Evolutionary conservation across 92 coral and sea anemone genomes (phyloP).

Genomic region (Plumapathes pennacea): DNA sequence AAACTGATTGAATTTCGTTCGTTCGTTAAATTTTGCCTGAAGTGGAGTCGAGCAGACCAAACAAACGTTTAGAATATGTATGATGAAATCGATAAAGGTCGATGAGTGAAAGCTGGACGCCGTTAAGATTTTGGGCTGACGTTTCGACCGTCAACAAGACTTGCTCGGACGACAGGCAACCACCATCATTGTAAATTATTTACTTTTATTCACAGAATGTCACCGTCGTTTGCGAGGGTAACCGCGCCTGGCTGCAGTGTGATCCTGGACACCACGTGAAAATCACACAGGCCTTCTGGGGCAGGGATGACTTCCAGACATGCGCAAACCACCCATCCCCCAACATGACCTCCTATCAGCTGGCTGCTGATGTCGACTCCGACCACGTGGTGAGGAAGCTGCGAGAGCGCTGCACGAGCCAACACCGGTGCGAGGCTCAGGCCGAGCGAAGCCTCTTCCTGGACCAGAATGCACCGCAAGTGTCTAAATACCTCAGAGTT

Average conservation of each 20-base stretch:
- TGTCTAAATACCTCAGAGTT: slow-evolving; percentile 70
- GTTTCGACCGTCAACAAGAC: too few species aligned
- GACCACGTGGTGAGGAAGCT: slow-evolving; percentile 61
- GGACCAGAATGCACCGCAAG: slow-evolving; percentile 49
- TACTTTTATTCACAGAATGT: slow-evolving; percentile 43
- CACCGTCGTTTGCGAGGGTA: slow-evolving; percentile 77
- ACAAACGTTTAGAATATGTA: too few species aligned
- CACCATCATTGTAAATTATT: neutral
- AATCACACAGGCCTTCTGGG: slow-evolving; percentile 89
- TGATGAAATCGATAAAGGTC: too few species aligned
- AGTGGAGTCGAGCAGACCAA: too few species aligned
- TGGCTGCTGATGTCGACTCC: slow-evolving; percentile 55
- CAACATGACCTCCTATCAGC: slow-evolving; percentile 44
- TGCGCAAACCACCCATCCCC: slow-evolving; percentile 64
- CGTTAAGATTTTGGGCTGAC: too few species aligned
- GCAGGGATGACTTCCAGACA: slow-evolving; percentile 71
- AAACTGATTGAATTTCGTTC: too few species aligned
- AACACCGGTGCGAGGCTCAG: slow-evolving; percentile 55
- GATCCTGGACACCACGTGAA: slow-evolving; percentile 58
- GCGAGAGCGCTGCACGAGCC: slow-evolving; percentile 59
- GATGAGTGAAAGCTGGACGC: too few species aligned
- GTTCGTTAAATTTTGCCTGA: too few species aligned
- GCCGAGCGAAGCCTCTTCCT: slow-evolving; percentile 56
- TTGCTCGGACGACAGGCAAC: too few species aligned
- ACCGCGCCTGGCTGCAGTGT: slow-evolving; percentile 52